Percentiles rank a stretch among this genome's conserved stretches.
Evolutionary conservation across 2,888 invertebrate species (phyloP).

Genomic region (Mechanitis messenoides): DNA sequence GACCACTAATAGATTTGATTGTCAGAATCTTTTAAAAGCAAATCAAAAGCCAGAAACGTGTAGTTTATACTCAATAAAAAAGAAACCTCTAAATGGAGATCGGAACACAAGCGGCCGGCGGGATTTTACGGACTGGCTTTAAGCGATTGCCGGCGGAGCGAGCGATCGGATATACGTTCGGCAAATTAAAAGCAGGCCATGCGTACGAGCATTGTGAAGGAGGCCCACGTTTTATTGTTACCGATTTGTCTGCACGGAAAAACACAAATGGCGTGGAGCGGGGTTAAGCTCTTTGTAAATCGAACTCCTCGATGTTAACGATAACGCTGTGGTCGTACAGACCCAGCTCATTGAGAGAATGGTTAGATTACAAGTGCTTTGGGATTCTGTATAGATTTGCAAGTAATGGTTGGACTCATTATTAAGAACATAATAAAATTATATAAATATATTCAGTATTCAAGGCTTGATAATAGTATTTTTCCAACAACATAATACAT

Average conservation of each 20-base stretch:
- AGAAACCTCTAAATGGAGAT: slow-evolving; percentile 42
- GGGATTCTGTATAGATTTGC: slow-evolving; percentile 8
- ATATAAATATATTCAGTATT: slow-evolving; percentile 20
- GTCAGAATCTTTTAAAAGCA: slow-evolving; percentile 39
- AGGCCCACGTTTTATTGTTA: slow-evolving; percentile 67
- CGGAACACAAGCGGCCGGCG: slow-evolving; percentile 26
- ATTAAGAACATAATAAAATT: too few relatives aligned
- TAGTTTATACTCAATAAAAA: slow-evolving; percentile 40
- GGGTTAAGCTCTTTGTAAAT: slow-evolving; percentile 68
- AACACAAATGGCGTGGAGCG: slow-evolving; percentile 66
- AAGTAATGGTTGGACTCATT: too few relatives aligned
- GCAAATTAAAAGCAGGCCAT: slow-evolving; percentile 74
- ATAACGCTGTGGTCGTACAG: slow-evolving; percentile 38
- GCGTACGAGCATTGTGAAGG: slow-evolving; percentile 66
- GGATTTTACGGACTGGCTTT: slow-evolving; percentile 66
- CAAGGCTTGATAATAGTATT: not conserved
- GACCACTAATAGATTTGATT: slow-evolving; percentile 52
- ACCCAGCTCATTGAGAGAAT: slow-evolving; percentile 28
- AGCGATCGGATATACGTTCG: slow-evolving; percentile 61
- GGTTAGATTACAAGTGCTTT: slow-evolving; percentile 27
- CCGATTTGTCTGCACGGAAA: slow-evolving; percentile 70
- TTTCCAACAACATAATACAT: too few relatives aligned
- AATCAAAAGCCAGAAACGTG: not conserved
- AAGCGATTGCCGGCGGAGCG: slow-evolving; percentile 53
- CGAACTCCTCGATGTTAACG: slow-evolving; percentile 54